Percentiles rank a stretch among this genome's conserved stretches.
phyloP scores from a whole-genome alignment of 2,797 vertebrate genomes.

The Sternotherus odoratus region DNA sequence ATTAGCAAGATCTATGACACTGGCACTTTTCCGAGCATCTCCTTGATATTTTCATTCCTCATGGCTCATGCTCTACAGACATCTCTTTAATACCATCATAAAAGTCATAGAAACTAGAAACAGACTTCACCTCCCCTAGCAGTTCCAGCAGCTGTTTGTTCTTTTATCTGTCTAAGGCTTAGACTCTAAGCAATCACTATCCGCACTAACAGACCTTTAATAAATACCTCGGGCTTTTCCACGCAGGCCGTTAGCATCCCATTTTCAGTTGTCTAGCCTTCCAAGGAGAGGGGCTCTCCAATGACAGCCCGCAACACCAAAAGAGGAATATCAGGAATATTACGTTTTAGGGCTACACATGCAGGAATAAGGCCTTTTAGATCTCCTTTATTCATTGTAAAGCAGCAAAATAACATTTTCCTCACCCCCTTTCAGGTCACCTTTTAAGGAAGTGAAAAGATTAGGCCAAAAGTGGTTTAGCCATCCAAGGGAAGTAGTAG shows the following conservation, averaged over 20 bases:
- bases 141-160: conserved; percentile 25
- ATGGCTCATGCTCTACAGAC: background rate
- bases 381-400: background rate
- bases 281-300: background rate
- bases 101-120: background rate
- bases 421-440: conserved; percentile 34
- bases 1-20: background rate
- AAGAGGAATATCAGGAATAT: background rate
- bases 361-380: background rate
- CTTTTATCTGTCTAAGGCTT: background rate
- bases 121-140: background rate
- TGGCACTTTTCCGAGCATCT: background rate
- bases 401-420: background rate
- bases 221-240: background rate
- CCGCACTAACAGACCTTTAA: background rate
- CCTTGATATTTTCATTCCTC: accelerated
- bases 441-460: conserved; percentile 20
- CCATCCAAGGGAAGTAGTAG: conserved; percentile 39
- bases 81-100: background rate
- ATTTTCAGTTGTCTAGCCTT: conserved; percentile 25
- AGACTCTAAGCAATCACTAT: conserved; percentile 31
- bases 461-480: conserved; percentile 35
- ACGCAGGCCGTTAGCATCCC: background rate
- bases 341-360: accelerated
- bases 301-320: background rate